Conservation (phyloP, 2,888 invertebrate species). For the Choreutis nemorana region DNA sequence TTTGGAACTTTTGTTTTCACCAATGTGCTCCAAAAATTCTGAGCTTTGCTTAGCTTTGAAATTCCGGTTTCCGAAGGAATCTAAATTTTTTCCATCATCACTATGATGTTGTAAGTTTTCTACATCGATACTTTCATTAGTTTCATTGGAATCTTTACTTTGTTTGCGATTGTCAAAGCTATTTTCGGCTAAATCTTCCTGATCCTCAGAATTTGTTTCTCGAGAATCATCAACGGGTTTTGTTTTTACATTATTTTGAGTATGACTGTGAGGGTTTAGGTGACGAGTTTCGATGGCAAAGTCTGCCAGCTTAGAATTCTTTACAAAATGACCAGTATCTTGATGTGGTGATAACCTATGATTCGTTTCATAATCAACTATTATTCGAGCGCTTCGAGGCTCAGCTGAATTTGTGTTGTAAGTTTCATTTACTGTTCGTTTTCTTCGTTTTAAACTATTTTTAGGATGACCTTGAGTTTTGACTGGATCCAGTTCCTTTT, state of each 20-base stretch:
- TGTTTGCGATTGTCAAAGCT: too few species aligned
- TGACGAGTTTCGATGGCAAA: conserved; percentile 44
- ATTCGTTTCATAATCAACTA: conserved; percentile 30
- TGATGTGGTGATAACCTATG: conserved; percentile 20
- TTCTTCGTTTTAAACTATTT: conserved; percentile 36
- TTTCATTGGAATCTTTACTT: too few species aligned
- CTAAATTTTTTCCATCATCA: conserved; percentile 4
- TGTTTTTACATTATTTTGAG: conserved; percentile 6
- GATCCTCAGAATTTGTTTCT: too few species aligned
- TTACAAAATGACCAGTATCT: conserved; percentile 21
- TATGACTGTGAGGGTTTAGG: too few species aligned
- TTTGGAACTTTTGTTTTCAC: conserved; percentile 3
- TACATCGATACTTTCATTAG: too few species aligned
- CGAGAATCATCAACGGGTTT: too few species aligned
- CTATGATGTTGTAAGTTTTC: too few species aligned
- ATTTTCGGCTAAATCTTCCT: too few species aligned
- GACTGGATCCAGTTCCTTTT: conserved; percentile 13
- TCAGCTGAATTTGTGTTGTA: conserved; percentile 11
- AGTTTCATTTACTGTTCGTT: conserved; percentile 17
- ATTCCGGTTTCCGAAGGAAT: background rate
- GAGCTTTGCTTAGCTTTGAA: too few species aligned
- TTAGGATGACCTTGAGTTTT: conserved; percentile 32
- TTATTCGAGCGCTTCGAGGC: conserved; percentile 21
- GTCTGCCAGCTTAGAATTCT: conserved; percentile 34
- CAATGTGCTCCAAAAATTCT: too few species aligned